Evolutionary conservation across 2,797 vertebrate genomes (phyloP).

Genomic region (Glyptemys insculpta): DNA sequence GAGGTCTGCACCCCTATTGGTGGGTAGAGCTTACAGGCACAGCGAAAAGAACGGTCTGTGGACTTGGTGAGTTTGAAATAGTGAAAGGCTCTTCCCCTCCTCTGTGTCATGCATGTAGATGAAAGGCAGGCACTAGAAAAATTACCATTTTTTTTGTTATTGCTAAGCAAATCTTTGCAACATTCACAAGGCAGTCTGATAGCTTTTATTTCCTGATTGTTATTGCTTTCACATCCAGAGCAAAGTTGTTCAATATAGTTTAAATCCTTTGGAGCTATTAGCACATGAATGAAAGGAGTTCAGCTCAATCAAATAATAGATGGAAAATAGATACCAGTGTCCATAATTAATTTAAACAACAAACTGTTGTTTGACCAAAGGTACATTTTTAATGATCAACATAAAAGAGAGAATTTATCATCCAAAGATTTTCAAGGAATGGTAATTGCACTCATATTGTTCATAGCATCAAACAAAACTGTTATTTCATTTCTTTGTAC

Average conservation of each 20-base stretch:
- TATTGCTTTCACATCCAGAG: conserved; percentile 62
- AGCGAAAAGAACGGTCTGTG: background rate
- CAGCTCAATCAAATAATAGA: conserved; percentile 48
- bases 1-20: background rate
- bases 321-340: conserved; percentile 23
- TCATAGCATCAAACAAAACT: conserved; percentile 4
- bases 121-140: conserved; percentile 57
- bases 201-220: conserved; percentile 62
- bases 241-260: conserved; percentile 68
- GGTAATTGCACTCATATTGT: background rate
- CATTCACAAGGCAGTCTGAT: conserved; percentile 53
- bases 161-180: conserved; percentile 49
- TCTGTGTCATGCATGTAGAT: conserved; percentile 55
- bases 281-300: conserved; percentile 63
- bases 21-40: background rate
- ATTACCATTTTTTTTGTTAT: conserved; percentile 46
- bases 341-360: conserved; percentile 65
- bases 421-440: background rate
- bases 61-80: background rate
- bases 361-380: conserved; percentile 46
- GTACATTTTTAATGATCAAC: conserved; percentile 28
- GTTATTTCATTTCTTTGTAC: background rate
- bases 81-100: background rate
- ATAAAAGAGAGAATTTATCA: conserved; percentile 17
- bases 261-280: conserved; percentile 52